Percentiles rank a stretch among this genome's conserved stretches.
Evolutionary conservation across 2,888 invertebrate genomes (phyloP).

Genomic region (Villa cingulata): DNA sequence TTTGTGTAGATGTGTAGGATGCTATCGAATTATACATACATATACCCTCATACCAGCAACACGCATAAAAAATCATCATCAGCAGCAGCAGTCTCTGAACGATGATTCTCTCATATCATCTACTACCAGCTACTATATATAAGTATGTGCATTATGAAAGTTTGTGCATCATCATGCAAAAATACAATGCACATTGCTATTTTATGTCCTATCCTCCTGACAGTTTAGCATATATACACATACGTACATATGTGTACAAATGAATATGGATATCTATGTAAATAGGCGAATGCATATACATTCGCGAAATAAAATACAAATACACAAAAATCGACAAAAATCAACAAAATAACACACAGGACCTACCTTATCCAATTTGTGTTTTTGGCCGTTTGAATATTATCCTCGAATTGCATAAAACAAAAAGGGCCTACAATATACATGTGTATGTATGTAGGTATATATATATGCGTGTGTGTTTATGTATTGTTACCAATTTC

Average conservation of each 20-base stretch:
- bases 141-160: no score
- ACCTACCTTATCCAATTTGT: conserved; percentile 14
- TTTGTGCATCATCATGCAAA: background rate
- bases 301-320: background rate
- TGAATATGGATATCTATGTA: background rate
- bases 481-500: no score
- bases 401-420: conserved; percentile 10
- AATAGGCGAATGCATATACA: background rate
- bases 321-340: background rate
- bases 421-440: no score
- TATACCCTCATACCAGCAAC: background rate
- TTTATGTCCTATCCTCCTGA: no score
- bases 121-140: no score
- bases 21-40: no score
- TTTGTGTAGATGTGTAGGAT: no score
- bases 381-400: conserved; percentile 14
- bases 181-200: background rate
- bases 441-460: no score
- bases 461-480: no score
- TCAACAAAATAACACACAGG: conserved; percentile 7
- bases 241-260: background rate
- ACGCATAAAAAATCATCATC: background rate
- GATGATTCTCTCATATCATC: no score
- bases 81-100: background rate
- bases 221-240: background rate